A percentile compares a stretch with the other conserved stretches of the same genome.
Evolutionary conservation across 2,113 vertebrate genomes (phyloP).

Genomic region (Eubucco bourcierii): DNA sequence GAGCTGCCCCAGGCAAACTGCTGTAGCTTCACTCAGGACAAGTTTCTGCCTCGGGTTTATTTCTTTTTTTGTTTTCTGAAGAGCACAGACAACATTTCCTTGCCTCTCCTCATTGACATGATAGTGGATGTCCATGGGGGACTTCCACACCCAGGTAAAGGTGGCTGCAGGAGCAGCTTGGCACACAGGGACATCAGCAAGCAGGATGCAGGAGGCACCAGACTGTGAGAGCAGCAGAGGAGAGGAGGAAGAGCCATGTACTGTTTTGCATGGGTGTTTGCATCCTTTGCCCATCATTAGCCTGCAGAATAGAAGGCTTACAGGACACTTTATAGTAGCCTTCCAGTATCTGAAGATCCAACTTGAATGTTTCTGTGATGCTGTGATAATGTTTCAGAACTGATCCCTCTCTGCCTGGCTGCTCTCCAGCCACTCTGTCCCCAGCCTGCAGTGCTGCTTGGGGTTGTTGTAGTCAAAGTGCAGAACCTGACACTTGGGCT

Average conservation of each 20-base stretch:
- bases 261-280: neutral
- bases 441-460: too few species aligned
- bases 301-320: too few species aligned
- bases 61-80: neutral
- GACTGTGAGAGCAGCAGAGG: neutral
- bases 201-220: rapidly evolving
- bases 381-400: too few species aligned
- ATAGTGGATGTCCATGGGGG: neutral
- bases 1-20: neutral
- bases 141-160: neutral
- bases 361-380: too few species aligned
- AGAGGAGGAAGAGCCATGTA: neutral
- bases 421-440: too few species aligned
- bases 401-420: too few species aligned
- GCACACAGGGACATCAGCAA: neutral
- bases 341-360: too few species aligned
- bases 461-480: too few species aligned
- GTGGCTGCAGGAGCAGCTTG: neutral
- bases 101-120: neutral
- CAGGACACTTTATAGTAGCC: too few species aligned
- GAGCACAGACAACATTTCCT: neutral
- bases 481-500: too few species aligned
- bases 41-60: slow-evolving; percentile 8
- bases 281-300: too few species aligned
- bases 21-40: neutral